These are phyloP conservation scores for Vespertilio murinus DNA, from an alignment of 2,797 vertebrate species.

Conservation along the genomic window DNA sequence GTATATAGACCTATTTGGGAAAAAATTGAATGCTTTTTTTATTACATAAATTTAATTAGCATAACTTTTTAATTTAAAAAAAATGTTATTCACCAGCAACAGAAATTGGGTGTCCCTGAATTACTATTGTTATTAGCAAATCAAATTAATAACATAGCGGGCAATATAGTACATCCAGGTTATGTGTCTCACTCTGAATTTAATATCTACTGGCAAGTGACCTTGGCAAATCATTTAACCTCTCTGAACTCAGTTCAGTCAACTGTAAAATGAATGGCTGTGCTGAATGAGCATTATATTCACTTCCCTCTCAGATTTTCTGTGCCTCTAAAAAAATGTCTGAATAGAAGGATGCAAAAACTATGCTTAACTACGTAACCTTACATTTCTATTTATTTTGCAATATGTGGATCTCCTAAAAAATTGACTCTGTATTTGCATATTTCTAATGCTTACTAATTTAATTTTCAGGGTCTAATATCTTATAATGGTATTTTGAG, in stretches of 20 bases:
- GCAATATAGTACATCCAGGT: neutral
- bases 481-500: neutral
- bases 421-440: neutral
- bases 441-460: neutral
- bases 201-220: neutral
- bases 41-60: neutral
- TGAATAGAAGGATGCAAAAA: neutral
- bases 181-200: neutral
- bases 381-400: neutral
- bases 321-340: neutral
- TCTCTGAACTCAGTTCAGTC: neutral
- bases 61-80: neutral
- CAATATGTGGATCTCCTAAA: neutral
- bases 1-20: neutral
- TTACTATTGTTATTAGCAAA: neutral
- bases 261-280: neutral
- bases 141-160: neutral
- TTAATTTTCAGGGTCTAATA: neutral
- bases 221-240: slow-evolving; percentile 29
- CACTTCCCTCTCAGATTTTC: neutral
- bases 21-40: neutral
- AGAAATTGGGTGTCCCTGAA: neutral
- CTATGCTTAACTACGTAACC: neutral
- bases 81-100: neutral
- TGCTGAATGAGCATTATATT: neutral